These are phyloP conservation scores for Dasypogon diadema DNA, from an alignment of 2,888 invertebrate genomes.

Conservation along the genomic window DNA sequence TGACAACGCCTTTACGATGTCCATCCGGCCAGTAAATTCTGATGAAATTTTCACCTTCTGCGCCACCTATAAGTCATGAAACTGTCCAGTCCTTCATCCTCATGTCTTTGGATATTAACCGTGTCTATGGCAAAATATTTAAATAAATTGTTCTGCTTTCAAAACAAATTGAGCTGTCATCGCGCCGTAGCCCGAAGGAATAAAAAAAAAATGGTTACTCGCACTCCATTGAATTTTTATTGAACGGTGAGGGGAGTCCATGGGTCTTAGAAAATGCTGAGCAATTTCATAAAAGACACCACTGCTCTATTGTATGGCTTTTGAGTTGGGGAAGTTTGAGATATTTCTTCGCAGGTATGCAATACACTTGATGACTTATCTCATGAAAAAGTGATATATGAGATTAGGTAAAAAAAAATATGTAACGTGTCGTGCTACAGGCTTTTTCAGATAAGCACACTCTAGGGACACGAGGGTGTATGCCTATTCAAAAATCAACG, in stretches of 20 bases:
- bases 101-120: slow-evolving; percentile 35
- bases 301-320: slow-evolving; percentile 23
- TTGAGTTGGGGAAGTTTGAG: slow-evolving; percentile 1
- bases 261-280: slow-evolving; percentile 16
- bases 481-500: slow-evolving; percentile 20
- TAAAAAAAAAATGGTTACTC: not conserved
- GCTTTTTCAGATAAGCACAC: not conserved
- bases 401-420: slow-evolving; percentile 28
- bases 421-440: slow-evolving; percentile 2
- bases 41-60: slow-evolving; percentile 7
- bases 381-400: slow-evolving; percentile 12
- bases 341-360: not conserved
- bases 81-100: slow-evolving; percentile 34
- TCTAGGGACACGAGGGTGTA: not conserved
- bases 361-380: slow-evolving; percentile 29
- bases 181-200: slow-evolving; percentile 5
- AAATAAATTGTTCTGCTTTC: slow-evolving; percentile 40
- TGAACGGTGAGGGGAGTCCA: not conserved
- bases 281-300: slow-evolving; percentile 42
- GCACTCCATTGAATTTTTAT: slow-evolving; percentile 9
- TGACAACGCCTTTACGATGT: no score
- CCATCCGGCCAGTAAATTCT: not conserved
- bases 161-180: slow-evolving; percentile 48
- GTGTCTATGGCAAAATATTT: slow-evolving; percentile 42
- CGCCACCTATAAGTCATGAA: slow-evolving; percentile 28